Percentiles rank a stretch among this genome's conserved stretches.
Evolutionary conservation across 2,113 vertebrate genomes (phyloP).

Genomic region (Felis chaus): DNA sequence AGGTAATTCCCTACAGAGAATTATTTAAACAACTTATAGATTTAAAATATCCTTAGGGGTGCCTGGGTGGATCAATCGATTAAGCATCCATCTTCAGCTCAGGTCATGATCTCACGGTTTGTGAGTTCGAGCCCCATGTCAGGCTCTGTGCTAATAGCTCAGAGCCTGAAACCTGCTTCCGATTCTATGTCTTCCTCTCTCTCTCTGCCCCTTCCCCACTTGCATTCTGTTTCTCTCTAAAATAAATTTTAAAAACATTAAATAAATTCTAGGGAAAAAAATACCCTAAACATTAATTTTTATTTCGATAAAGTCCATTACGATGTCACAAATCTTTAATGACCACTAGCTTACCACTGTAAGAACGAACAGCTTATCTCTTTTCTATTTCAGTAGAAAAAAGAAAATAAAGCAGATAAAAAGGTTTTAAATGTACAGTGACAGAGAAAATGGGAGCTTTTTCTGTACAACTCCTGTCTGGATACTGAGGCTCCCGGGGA

Average conservation of each 20-base stretch:
- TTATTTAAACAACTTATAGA: background rate
- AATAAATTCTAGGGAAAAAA: background rate
- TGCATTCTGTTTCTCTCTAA: too few relatives aligned
- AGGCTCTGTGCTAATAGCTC: background rate
- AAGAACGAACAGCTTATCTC: background rate
- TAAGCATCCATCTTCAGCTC: background rate
- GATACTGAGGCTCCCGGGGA: background rate
- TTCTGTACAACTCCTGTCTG: background rate
- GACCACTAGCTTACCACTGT: background rate
- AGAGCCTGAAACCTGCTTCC: background rate
- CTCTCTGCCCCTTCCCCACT: too few relatives aligned
- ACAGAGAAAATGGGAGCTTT: background rate
- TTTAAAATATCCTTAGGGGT: background rate
- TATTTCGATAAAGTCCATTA: conserved; percentile 2
- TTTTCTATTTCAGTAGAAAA: background rate
- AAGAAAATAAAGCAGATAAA: background rate
- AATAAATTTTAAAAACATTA: too few relatives aligned
- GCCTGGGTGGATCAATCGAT: background rate
- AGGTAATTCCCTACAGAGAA: conserved; percentile 42
- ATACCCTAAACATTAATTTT: background rate
- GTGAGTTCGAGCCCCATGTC: background rate
- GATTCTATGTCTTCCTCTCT: background rate
- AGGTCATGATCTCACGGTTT: background rate
- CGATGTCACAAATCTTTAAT: background rate
- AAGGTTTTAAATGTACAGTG: background rate